Evolutionary conservation across 2,888 invertebrate genomes (phyloP), one percentile per base, ranked within the genome.

Genomic region (Pseudococcus longispinus): DNA sequence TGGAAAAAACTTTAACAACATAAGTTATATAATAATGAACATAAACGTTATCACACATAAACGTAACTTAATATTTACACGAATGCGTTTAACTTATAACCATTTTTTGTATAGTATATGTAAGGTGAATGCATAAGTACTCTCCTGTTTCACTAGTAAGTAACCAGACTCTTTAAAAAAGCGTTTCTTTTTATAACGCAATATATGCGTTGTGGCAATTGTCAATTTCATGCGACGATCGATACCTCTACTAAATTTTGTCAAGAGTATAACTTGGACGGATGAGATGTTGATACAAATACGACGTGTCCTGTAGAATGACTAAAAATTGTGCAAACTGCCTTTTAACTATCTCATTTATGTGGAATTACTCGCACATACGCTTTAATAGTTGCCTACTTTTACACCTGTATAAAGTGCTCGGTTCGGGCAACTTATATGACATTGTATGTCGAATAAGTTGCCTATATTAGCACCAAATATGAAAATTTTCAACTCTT

Each of bases 1-100:
- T 84, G 60, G 60, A 55, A 55, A 84, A 84, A 55, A 55, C 84
- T 55, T 84, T 55, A 84, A 84, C 84, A 84, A 84, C 84, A 60
- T 84, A 84, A 37, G 55, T 51, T 46, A 84, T 84, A 84, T 51
- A 51, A 84, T 55, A 84, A 84, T 84, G 84, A 84, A 84, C 84
- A 84, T 84, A 84, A 55, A 55, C 46, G 32, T 84, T 84, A 84
- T 84, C 84, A 84, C 84, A 84, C 84, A 60, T 84, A 84, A 55
- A 55, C 51, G 23, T 84, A 84, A 60, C 60, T 60, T 46, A 46
- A 60, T 84, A 84, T 84, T 84, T 84, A 84, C 84, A 84, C 55
- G 55, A 51, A 84, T 37, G 60, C 84, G 29, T 37, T 37, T 18
- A 84, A 84, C 15, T 80, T 20, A 6, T 32, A 26, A 74, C 9